Base-by-base conservation (phyloP, 2,888 invertebrate species). In the Drosophila fungiperda region DNA sequence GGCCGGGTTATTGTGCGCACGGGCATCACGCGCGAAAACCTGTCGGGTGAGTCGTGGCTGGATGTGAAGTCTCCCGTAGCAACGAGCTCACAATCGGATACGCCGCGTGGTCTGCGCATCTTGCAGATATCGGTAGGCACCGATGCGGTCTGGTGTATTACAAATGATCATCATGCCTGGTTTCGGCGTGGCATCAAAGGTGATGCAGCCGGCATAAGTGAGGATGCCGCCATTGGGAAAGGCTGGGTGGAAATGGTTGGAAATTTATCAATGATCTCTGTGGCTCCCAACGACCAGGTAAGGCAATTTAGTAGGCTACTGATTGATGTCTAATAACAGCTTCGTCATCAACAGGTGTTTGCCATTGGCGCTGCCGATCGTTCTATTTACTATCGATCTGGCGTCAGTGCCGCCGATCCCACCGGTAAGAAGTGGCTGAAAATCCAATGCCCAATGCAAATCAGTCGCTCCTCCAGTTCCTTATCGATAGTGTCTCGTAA, bases 191-290 rank as follows among this genome's bases (percentile, higher is more conserved):
- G 95, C 74, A 93, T 96, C 78, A 95, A 96, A 94, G 95, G 96
- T 59, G 95, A 96, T 92, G 94, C 94, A 45, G 95, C 96, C 29
- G 96, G 97, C 6, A 94, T 95, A 71, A 96, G 96, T 84, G 97
- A 97, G 92, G 95, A 96, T 91, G 94, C 96, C 68, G 96, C 97
- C 11, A 95, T 95, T 86, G 98, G 98, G 6, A 96, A 94, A 89
- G 96, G 96, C 33, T 98, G 98, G 98, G 95, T 98, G 35, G 97
- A 97, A 94, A 97, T 98, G 95, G 96, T 97, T 72, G 97, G 97
- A 53, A 95, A 96, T 92, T 96, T 98, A 95, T 94, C 95, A 29
- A 94, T 96, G 90, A 94, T 98, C 54, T 96, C 97, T n/a, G 96
- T 98, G 66, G 96, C 97, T 38, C 94, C 96, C 17, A 97, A 97